Evolutionary conservation across 2,888 invertebrate species (phyloP), one percentile per base, ranked within the genome.

Genomic region (Noctua fimbriata): DNA sequence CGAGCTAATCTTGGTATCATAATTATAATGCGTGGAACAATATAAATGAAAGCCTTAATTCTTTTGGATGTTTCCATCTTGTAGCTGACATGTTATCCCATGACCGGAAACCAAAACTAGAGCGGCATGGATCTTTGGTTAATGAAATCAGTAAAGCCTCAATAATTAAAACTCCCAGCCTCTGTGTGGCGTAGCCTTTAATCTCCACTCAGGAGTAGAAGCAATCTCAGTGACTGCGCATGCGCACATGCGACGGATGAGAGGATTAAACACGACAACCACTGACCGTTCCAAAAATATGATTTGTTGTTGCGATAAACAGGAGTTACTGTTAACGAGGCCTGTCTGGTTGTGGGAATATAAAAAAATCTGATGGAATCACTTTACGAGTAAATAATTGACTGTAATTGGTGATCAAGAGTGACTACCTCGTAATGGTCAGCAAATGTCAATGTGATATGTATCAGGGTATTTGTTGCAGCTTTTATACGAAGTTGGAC

Each of bases 261-360:
- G 84, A 80, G 92, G 92, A 94, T 95, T 95, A 93, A 92, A 91
- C 87, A 88, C 92, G 92, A 94, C 94, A 92, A 87, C 91, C 90
- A 88, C 90, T 91, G 90, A 89, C 88, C 88, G 91, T 90, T 88
- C 85, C 91, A 82, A 90, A 90, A 91, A 90, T 83, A 84, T 85
- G 85, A 78, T 69, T 73, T 80, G 85, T 88, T 90, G 73, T 78
- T 69, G 67, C n/a, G 69, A 87, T 87, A 86, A 88, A 78, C 84
- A 82, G 81, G 75, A 84, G 69, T 69, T 75, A 36, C 60, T 75
- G 85, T 83, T 82, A 85, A 85, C 80, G 83, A 80, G 79, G 49
- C 60, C 58, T 32, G 73, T 49, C 10, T 65, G 49, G 5, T 44
- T 66, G 21, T 1, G 24, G 12, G 14, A 69, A 78, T 18, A 32